Base-by-base conservation (phyloP, 2,113 vertebrate species). In the Tichodroma muraria region DNA sequence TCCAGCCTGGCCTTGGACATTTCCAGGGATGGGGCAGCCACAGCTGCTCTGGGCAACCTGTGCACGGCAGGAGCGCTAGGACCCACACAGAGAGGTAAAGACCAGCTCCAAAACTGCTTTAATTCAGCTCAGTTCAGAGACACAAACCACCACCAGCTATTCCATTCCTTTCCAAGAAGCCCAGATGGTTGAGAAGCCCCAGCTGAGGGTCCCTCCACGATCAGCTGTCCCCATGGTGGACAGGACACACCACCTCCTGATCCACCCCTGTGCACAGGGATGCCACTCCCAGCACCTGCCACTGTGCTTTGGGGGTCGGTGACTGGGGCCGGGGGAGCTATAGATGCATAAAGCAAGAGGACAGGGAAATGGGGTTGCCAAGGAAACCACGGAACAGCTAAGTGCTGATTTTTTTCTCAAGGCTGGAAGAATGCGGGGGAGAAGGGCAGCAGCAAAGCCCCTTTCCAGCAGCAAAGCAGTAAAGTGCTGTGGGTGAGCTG, bases 401-500 rank as follows among this genome's bases (percentile, higher is more conserved):
- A 96, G 59, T 24, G 10, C 17, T 49, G 84, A 6, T 57, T 68
- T 79, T 80, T 90, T 68, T 56, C 64, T 91, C 57, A 60, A 57
- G 83, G 78, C 50, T 79, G 70, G 77, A 64, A 88, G 85, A 72
- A 44, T 53, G 78, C 19, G 50, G 84, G 92, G 88, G 85, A 93
- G 93, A 92, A 90, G 95, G 93, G 89, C 83, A 95, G 63, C 7
- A 0, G 79, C 13, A 15, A 49, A 79, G 66, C 37, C 66, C 75
- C 1, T n/a, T n/a, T n/a, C n/a, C n/a, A n/a, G n/a, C n/a, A n/a
- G n/a, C n/a, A n/a, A n/a, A n/a, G n/a, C n/a, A n/a, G n/a, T n/a
- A n/a, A n/a, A n/a, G 0, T 3, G 11, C 25, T 2, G 7, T 0
- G 1, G 45, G 25, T 0, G 1, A 56, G n/a, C 21, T 3, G n/a